phyloP scores from a whole-genome alignment of 2,888 invertebrate genomes.

The Ernsta delagoae region DNA sequence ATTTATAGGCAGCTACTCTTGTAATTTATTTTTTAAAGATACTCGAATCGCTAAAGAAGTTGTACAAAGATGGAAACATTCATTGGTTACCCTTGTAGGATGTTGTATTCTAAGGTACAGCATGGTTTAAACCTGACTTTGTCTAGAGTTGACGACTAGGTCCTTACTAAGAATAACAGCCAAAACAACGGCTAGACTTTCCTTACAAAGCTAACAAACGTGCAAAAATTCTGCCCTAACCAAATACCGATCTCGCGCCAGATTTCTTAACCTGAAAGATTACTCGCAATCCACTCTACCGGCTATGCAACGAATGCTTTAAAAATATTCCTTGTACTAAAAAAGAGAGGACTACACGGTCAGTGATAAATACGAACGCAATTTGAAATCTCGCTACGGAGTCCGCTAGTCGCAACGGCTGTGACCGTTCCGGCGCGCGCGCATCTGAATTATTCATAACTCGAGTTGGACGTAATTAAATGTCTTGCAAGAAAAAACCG shows the following conservation, averaged over 20 bases:
- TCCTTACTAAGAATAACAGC: too few species aligned
- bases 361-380: conserved; percentile 46
- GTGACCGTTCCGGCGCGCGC: conserved; percentile 77
- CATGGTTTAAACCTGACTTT: too few species aligned
- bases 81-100: too few species aligned
- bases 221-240: background rate
- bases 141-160: too few species aligned
- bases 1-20: too few species aligned
- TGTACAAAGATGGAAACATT: too few species aligned
- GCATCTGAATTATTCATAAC: conserved; percentile 78
- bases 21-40: too few species aligned
- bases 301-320: background rate
- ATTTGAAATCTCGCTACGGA: conserved; percentile 50
- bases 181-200: too few species aligned
- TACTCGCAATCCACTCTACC: background rate
- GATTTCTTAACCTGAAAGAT: background rate
- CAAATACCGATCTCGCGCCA: background rate
- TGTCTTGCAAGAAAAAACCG: conserved; percentile 73
- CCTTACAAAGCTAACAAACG: background rate
- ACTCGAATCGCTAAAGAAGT: too few species aligned
- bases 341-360: background rate
- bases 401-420: conserved; percentile 74
- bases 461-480: conserved; percentile 66
- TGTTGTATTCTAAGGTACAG: too few species aligned
- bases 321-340: background rate